phyloP scores from a whole-genome alignment of 2,113 vertebrate species.

The Eolophus roseicapilla region DNA sequence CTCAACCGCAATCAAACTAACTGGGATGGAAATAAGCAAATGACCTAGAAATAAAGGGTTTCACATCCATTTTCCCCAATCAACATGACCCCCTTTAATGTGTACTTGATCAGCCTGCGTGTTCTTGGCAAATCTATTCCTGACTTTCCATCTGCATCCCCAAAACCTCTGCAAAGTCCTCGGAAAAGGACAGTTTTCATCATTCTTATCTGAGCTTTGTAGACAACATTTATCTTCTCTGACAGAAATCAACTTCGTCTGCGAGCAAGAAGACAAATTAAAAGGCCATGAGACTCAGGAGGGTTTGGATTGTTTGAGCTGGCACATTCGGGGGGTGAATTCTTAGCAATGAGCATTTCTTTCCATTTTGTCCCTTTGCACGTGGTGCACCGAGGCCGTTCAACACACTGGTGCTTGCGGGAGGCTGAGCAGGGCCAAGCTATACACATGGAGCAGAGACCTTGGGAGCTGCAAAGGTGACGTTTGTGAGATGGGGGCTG shows the following conservation, averaged over 20 bases:
- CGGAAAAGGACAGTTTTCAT: not conserved
- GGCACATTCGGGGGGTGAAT: not conserved
- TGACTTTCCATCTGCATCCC: not conserved
- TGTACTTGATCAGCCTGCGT: not conserved
- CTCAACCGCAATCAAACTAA: fast-evolving
- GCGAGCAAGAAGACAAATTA: not conserved
- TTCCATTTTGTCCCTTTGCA: not conserved
- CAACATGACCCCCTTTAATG: not conserved
- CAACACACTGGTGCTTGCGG: fast-evolving
- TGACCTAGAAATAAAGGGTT: not conserved
- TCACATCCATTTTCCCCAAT: not conserved
- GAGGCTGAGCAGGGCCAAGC: not conserved
- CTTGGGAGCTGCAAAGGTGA: not conserved
- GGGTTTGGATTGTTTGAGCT: not conserved
- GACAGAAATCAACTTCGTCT: not conserved
- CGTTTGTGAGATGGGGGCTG: not conserved
- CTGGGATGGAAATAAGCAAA: not conserved
- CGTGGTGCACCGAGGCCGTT: fast-evolving
- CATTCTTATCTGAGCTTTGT: not conserved
- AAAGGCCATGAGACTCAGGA: not conserved
- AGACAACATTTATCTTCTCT: slow-evolving; percentile 25
- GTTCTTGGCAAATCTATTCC: not conserved
- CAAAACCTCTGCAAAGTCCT: not conserved
- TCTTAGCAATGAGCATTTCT: not conserved
- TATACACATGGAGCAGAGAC: fast-evolving